A percentile compares a stretch with the other conserved stretches of the same genome.
Evolutionary conservation across 2,113 vertebrate species (phyloP).

Genomic region (Platanista minor): DNA sequence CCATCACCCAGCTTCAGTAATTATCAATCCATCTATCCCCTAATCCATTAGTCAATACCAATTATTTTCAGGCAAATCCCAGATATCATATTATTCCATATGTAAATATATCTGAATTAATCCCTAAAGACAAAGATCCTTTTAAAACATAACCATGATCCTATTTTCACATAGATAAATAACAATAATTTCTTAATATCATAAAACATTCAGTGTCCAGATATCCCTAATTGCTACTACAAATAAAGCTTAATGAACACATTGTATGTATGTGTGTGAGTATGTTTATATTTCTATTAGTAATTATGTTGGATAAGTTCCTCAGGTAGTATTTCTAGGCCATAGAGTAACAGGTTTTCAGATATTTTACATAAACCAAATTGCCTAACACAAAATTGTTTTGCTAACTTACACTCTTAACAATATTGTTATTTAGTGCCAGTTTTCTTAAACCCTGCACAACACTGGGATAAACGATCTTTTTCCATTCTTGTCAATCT

Average conservation of each 20-base stretch:
- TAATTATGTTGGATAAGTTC: neutral
- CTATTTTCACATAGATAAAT: too few relatives aligned
- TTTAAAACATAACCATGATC: too few relatives aligned
- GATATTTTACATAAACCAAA: neutral
- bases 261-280: neutral
- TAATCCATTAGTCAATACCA: neutral
- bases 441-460: neutral
- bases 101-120: too few relatives aligned
- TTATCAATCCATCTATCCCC: neutral
- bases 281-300: neutral
- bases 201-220: neutral
- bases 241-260: neutral
- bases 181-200: too few relatives aligned
- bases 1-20: neutral
- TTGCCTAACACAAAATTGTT: neutral
- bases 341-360: neutral
- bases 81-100: neutral
- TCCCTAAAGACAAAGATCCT: too few relatives aligned
- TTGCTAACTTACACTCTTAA: neutral
- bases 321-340: neutral
- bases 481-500: neutral
- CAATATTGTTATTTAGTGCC: neutral
- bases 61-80: neutral
- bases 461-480: neutral
- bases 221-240: neutral